Evolutionary conservation across 2,113 vertebrate species (phyloP).

Genomic region (Blennius ocellaris): DNA sequence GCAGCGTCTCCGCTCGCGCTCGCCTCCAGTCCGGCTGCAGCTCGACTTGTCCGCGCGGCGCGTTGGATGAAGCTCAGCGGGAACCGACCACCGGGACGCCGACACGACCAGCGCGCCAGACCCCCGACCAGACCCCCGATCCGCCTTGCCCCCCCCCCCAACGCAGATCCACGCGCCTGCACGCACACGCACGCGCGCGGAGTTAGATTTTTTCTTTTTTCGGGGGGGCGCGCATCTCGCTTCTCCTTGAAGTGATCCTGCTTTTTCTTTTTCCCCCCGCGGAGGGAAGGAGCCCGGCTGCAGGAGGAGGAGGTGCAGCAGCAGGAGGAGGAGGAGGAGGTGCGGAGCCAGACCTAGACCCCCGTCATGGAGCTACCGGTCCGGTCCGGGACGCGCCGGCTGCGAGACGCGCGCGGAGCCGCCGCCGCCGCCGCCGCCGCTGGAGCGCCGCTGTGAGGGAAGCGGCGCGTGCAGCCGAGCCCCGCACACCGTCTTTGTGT

Average conservation of each 20-base stretch:
- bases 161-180: too few species aligned
- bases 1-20: slow-evolving; percentile 68
- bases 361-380: slow-evolving; percentile 73
- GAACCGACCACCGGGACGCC: slow-evolving; percentile 29
- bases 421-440: slow-evolving; percentile 54
- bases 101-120: background rate
- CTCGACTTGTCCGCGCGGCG: slow-evolving; percentile 72
- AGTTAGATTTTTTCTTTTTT: slow-evolving; percentile 66
- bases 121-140: too few species aligned
- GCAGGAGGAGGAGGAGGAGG: slow-evolving; percentile 1
- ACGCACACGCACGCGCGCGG: slow-evolving; percentile 39
- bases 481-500: slow-evolving; percentile 71
- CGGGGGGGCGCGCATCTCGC: slow-evolving; percentile 62
- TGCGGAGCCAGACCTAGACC: slow-evolving; percentile 47
- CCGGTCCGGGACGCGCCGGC: slow-evolving; percentile 59
- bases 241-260: slow-evolving; percentile 74
- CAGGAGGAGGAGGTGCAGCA: slow-evolving; percentile 28
- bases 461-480: slow-evolving; percentile 74
- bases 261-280: slow-evolving; percentile 57
- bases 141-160: too few species aligned
- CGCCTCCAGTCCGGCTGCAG: slow-evolving; percentile 71
- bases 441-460: slow-evolving; percentile 61
- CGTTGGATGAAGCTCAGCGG: slow-evolving; percentile 65
- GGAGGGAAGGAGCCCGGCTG: slow-evolving; percentile 55
- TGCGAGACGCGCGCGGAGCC: slow-evolving; percentile 55